Conservation (phyloP, 2,797 vertebrate species). For the Scarus forsteni region DNA sequence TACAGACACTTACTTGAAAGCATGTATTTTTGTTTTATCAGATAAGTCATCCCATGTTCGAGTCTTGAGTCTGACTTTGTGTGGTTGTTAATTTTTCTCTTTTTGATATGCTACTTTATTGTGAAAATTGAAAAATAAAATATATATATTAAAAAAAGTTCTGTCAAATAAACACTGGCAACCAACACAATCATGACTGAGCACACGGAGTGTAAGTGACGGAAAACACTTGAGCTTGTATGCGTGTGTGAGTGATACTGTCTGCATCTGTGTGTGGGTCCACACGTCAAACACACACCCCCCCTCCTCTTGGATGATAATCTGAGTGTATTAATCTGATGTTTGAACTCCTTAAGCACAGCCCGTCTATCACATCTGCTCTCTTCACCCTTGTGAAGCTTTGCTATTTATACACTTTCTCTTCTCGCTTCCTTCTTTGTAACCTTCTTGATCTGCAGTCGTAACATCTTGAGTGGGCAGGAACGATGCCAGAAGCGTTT, state of each 20-base stretch:
- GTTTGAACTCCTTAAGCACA: conserved; percentile 88
- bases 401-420: conserved; percentile 77
- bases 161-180: background rate
- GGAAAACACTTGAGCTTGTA: background rate
- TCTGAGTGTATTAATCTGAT: conserved; percentile 88
- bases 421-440: background rate
- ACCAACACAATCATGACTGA: background rate
- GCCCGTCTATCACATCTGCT: conserved; percentile 87
- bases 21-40: too few relatives aligned
- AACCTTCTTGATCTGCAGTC: conserved; percentile 35
- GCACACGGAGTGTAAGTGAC: background rate
- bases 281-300: conserved; percentile 40
- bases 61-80: too few relatives aligned
- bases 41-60: too few relatives aligned
- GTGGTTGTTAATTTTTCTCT: too few relatives aligned
- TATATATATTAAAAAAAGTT: too few relatives aligned
- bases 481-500: conserved; percentile 8
- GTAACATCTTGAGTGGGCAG: background rate
- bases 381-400: conserved; percentile 81
- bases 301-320: conserved; percentile 71
- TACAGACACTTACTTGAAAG: too few relatives aligned
- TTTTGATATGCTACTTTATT: too few relatives aligned
- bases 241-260: conserved; percentile 16
- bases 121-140: too few relatives aligned
- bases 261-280: conserved; percentile 38